Base-by-base conservation (phyloP, 1,140 invertebrate species). In the Microplitis mediator region DNA sequence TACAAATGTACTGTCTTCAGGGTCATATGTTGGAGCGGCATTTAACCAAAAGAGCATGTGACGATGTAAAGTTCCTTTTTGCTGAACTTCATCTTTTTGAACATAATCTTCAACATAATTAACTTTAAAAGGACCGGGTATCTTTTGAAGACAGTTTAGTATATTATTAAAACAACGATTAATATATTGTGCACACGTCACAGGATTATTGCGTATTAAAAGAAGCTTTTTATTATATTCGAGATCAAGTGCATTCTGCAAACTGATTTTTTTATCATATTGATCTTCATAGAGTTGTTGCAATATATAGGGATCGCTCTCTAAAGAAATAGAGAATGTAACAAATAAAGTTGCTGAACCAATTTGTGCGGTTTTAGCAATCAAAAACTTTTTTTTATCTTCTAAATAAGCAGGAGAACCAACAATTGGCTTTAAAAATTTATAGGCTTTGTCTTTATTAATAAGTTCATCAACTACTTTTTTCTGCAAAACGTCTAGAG, bases 181-280 rank as follows among this genome's bases (percentile, higher is more conserved):
- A 4, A 66, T 65, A 11, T 65, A 72, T 14, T 51, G 23, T 23
- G 54, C 62, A 65, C 61, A 13, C 34, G 51, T 65, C 31, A 72
- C 52, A 4, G 70, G 61, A 72, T 72, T 63, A 50, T 72, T 63
- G 5, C 51, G 60, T 6, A 64, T 66, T 56, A 56, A 45, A 39
- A 14, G 13, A 16, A 14, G 11, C 58, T 72, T 72, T 64, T 3
- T 4, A 65, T 65, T 34, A 3, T 45, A 1, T 54, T 65, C 31
- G 39, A 64, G 14, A 2, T 62, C n/a, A 2, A 62, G 1, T 31
- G 32, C 14, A 62, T 62, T 3, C 1, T 34, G 1, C 32, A 62
- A 23, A 31, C 16, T 62, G 1, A 62, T 62, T 13, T 9, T 6
- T 9, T 13, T 9, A n/a, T 50, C 4, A 5, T 62, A 31, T 3